Evolutionary conservation across 92 coral and sea anemone species (phyloP), one percentile per base, ranked within the genome.

Genomic region (Pocillopora grandis): DNA sequence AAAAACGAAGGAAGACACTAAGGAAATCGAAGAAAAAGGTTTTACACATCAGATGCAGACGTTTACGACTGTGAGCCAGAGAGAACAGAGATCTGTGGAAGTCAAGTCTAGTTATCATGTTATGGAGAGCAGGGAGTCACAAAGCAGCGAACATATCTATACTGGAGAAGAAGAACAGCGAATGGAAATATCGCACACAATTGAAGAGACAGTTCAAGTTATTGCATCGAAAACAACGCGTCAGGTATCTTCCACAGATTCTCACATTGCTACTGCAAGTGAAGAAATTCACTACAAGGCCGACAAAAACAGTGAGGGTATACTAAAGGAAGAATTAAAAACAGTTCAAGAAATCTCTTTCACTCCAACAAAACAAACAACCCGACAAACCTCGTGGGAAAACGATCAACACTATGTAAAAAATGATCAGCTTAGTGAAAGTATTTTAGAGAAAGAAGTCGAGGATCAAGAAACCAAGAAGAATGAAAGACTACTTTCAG

Each of bases 381-480:
- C 58, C 18, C 17, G 33, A 16, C 66, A 76, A 37, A 77, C 68
- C 7, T 37, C 70, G 20, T 77, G 81, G 69, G 36, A n/a, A 37
- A 59, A 61, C 18, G 81, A 15, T 33, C 69, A 35, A 3, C 72
- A 20, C 36, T n/a, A 73, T 19, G 73, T 48, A 76, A 36, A 72
- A 66, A 73, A 52, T 27, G 79, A 52, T 83, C 15, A 83, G 27
- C 86, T 83, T 33, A 83, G 80, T 56, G 86, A 83, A 72, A 55
- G 79, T 18, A 56, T 75, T 74, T 83, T 83, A 62, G 91, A 85
- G 33, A 78, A 35, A 42, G 91, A 84, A 31, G 31, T 71, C 14
- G 66, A 87, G 62, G 91, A 90, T 33, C 86, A 80, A 35, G 86
- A 90, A 68, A 73, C 52, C 27, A 83, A 69, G 19, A 71, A 87